These are phyloP conservation scores for Setipinna tenuifilis DNA, from an alignment of 2,797 vertebrate genomes.

Conservation along the genomic window DNA sequence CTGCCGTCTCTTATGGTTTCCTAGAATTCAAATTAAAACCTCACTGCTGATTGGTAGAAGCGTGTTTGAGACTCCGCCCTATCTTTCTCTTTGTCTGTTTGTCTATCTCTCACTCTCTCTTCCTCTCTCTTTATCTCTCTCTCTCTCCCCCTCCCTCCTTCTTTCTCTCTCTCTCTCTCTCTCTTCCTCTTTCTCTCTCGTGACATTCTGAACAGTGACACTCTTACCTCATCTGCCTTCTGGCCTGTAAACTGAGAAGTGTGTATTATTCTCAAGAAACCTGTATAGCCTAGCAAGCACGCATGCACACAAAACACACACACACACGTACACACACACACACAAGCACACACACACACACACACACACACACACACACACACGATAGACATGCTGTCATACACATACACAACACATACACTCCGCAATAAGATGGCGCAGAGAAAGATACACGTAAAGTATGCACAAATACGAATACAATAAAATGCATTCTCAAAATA, in stretches of 20 bases:
- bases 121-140: neutral
- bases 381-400: neutral
- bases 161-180: neutral
- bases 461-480: too few relatives aligned
- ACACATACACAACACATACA: neutral
- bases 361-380: constrained; percentile 32
- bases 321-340: constrained; percentile 33
- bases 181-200: neutral
- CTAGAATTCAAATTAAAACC: neutral
- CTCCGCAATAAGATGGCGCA: too few relatives aligned
- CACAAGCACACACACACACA: constrained; percentile 19
- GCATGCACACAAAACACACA: constrained; percentile 13
- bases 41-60: constrained; percentile 57
- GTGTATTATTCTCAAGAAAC: constrained; percentile 53
- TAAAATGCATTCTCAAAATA: too few relatives aligned
- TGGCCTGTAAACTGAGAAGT: constrained; percentile 55
- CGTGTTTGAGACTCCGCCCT: constrained; percentile 52
- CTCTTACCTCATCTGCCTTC: constrained; percentile 51
- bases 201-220: constrained; percentile 13
- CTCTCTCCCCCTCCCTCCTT: neutral
- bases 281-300: constrained; percentile 30
- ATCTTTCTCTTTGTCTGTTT: neutral
- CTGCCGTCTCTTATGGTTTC: neutral
- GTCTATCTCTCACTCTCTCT: constrained; percentile 20
- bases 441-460: too few relatives aligned